These are phyloP conservation scores for Neodiprion pinetum DNA, from an alignment of 1,140 invertebrate genomes.

Conservation along the genomic window DNA sequence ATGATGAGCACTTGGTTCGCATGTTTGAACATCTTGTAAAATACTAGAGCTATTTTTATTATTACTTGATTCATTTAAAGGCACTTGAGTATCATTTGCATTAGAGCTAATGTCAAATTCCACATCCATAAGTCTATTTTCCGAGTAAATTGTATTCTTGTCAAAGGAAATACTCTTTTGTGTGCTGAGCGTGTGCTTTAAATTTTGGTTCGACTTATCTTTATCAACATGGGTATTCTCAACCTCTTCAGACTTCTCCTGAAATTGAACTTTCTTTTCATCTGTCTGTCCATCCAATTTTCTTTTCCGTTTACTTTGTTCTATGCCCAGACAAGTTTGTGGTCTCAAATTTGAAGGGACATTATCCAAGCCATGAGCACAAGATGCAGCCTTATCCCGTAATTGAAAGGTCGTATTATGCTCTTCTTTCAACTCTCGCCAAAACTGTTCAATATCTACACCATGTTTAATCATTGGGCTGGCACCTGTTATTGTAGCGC, in stretches of 20 bases:
- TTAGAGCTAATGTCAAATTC: conserved; percentile 19
- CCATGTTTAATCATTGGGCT: conserved; percentile 74
- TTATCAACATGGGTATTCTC: conserved; percentile 27
- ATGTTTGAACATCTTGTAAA: conserved; percentile 8
- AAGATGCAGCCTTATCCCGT: conserved; percentile 73
- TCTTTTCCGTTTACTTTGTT: conserved; percentile 48
- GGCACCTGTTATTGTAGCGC: conserved; percentile 88
- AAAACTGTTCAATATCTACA: conserved; percentile 74
- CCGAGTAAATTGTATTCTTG: background rate
- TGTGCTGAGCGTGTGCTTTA: conserved; percentile 17
- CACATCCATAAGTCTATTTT: conserved; percentile 8
- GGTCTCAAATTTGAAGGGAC: conserved; percentile 64
- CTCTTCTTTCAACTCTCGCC: conserved; percentile 70
- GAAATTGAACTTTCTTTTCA: conserved; percentile 49
- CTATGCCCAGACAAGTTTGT: conserved; percentile 70
- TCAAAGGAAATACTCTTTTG: conserved; percentile 13
- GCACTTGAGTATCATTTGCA: conserved; percentile 22
- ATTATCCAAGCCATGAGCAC: conserved; percentile 73
- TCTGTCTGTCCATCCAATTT: conserved; percentile 39
- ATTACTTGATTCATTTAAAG: conserved; percentile 29
- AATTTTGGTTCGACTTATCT: conserved; percentile 17
- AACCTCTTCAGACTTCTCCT: conserved; percentile 42
- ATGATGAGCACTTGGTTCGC: conserved; percentile 24
- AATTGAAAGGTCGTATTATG: conserved; percentile 61
- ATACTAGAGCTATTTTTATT: conserved; percentile 18